Base-by-base conservation (phyloP, 2,797 vertebrate genomes). In the Rhodeus uyekii region DNA sequence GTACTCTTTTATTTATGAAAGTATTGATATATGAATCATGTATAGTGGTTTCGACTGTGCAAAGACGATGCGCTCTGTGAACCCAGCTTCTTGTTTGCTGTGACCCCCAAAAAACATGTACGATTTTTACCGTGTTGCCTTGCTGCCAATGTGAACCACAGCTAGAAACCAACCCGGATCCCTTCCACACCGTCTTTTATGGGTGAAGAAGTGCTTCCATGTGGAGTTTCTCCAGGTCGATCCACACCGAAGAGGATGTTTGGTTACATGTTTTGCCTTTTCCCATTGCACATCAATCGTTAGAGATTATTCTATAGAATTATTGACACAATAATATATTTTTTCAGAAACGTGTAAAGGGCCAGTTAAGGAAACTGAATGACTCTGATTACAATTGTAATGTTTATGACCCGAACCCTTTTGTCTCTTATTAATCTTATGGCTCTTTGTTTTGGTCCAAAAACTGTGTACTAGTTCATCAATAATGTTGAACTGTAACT, bases 31-130 rank as follows among this genome's bases (percentile, higher is more conserved):
- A 71, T 38, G 68, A 72, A 61, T 69, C 44, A 50, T 87, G 80
- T 91, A 90, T 91, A 87, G 90, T 91, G 93, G 87, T 77, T 50
- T 2, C n/a, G 67, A 34, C 38, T 58, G 92, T 92, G 89, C 60
- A 64, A 73, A 84, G 63, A 83, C 68, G 94, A 94, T 95, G 94
- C 94, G 93, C 95, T 96, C 94, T 95, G 95, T 96, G 95, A 44
- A 79, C 18, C 65, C 65, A 10, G 55, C 50, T 39, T 71, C 48
- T 29, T 71, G 78, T 80, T 68, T 60, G 42, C 78, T 61, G 38
- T 71, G 53, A 63, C 14, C 14, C 39, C 53, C 29, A 32, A 32
- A 12, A 32, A 22, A 48, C 29, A 34, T 64, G 48, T 53, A 18
- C 4, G 38, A 36, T 82, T 76, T 38, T 76, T 79, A 71, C 85